Evolutionary conservation across 2,888 invertebrate species (phyloP).

Genomic region (Hypomecis atomaria): DNA sequence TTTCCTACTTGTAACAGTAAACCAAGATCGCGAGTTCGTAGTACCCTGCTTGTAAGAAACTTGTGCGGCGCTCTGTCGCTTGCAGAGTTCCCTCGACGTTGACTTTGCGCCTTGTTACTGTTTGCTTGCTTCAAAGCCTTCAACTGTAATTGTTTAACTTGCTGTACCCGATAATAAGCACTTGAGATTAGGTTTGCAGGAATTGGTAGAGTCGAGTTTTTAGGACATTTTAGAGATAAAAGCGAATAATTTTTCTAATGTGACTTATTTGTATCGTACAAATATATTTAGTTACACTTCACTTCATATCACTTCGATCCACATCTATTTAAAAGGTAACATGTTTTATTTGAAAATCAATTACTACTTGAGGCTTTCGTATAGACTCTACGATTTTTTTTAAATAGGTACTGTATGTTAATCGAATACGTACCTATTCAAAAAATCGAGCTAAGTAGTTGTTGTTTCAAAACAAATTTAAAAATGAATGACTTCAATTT

Average conservation of each 20-base stretch:
- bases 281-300: no score
- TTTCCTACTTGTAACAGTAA: not conserved
- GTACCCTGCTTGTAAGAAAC: conserved; percentile 40
- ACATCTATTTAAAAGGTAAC: no score
- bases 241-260: not conserved
- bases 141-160: conserved; percentile 47
- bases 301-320: not conserved
- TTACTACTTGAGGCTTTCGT: no score
- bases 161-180: conserved; percentile 44
- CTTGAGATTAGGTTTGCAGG: conserved; percentile 41
- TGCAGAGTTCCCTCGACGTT: conserved; percentile 53
- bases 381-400: no score
- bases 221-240: conserved; percentile 13
- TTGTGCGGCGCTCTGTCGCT: conserved; percentile 44
- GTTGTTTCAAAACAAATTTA: no score
- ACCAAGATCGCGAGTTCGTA: conserved; percentile 31
- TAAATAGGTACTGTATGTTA: no score
- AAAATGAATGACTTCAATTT: no score
- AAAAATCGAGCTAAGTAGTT: no score
- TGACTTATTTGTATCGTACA: not conserved
- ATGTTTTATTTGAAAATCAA: no score
- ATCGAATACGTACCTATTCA: no score
- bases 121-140: conserved; percentile 49
- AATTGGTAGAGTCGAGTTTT: conserved; percentile 33
- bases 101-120: conserved; percentile 61